phyloP scores from a whole-genome alignment of 2,888 invertebrate genomes.

The Cactoblastis cactorum region DNA sequence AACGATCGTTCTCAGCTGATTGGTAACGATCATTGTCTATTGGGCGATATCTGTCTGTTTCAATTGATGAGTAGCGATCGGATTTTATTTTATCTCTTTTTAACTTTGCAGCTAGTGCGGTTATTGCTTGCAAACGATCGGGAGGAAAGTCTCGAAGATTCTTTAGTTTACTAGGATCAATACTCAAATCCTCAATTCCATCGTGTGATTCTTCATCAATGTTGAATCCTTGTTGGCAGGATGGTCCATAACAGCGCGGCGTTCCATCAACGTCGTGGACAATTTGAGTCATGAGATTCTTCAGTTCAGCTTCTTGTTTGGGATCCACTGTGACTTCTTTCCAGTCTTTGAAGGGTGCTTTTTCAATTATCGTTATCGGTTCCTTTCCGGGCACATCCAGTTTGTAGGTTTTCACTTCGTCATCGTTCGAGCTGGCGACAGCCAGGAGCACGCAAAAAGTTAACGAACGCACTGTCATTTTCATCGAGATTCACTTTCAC shows the following conservation, averaged over 20 bases:
- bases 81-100: slow-evolving; percentile 64
- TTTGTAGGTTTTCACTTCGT: slow-evolving; percentile 71
- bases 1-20: background rate
- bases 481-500: slow-evolving; percentile 67
- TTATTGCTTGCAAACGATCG: slow-evolving; percentile 67
- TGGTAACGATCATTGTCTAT: background rate
- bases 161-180: slow-evolving; percentile 80
- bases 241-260: slow-evolving; percentile 69
- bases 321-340: slow-evolving; percentile 36
- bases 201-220: slow-evolving; percentile 68
- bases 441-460: slow-evolving; percentile 50
- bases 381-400: slow-evolving; percentile 77
- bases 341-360: slow-evolving; percentile 41
- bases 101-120: slow-evolving; percentile 66
- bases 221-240: slow-evolving; percentile 59
- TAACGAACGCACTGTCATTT: slow-evolving; percentile 64
- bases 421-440: slow-evolving; percentile 52
- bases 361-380: slow-evolving; percentile 80
- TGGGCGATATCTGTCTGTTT: slow-evolving; percentile 25
- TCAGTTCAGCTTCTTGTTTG: slow-evolving; percentile 48
- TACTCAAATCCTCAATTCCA: slow-evolving; percentile 79
- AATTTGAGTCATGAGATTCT: slow-evolving; percentile 65
- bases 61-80: slow-evolving; percentile 35
- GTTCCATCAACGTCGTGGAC: slow-evolving; percentile 56
- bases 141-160: slow-evolving; percentile 59